phyloP scores from a whole-genome alignment of 2,797 vertebrate genomes.

The Sternarchorhynchus goeldii region DNA sequence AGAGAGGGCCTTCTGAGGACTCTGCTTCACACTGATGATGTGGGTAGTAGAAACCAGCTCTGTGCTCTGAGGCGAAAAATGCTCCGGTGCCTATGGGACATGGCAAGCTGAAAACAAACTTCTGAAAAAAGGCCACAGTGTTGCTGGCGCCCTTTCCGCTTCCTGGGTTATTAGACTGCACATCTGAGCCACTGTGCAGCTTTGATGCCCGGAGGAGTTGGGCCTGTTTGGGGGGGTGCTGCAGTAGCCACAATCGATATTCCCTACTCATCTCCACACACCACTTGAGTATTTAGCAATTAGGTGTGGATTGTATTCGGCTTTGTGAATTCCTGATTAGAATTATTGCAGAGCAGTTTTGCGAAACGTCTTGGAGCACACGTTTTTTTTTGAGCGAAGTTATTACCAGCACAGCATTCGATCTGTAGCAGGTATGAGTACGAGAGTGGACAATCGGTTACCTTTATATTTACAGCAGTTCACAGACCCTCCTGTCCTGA shows the following conservation, averaged over 20 bases:
- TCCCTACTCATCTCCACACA: not conserved
- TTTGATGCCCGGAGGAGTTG: not conserved
- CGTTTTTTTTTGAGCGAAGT: too few species aligned
- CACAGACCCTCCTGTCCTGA: too few species aligned
- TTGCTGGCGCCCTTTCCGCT: constrained; percentile 1
- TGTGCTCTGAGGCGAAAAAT: constrained; percentile 12
- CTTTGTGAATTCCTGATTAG: constrained; percentile 10
- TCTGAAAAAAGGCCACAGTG: constrained; percentile 13
- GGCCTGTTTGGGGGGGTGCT: not conserved
- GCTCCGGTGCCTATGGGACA: constrained; percentile 22
- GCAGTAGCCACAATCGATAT: not conserved
- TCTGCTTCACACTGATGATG: constrained; percentile 25
- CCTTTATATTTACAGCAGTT: too few species aligned
- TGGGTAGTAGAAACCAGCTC: constrained; percentile 9
- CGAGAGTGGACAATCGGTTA: not conserved
- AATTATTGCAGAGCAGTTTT: not conserved
- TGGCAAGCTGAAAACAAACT: constrained; percentile 15
- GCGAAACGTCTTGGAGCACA: too few species aligned
- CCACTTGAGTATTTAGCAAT: too few species aligned
- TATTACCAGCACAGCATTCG: not conserved
- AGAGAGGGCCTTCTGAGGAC: constrained; percentile 27
- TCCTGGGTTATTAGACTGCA: constrained; percentile 7
- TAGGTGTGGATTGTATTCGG: too few species aligned
- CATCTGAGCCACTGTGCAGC: not conserved
- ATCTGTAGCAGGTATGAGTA: constrained; percentile 19